Evolutionary conservation across 2,797 vertebrate species (phyloP).

Genomic region (Paramormyrops hopkinsi): DNA sequence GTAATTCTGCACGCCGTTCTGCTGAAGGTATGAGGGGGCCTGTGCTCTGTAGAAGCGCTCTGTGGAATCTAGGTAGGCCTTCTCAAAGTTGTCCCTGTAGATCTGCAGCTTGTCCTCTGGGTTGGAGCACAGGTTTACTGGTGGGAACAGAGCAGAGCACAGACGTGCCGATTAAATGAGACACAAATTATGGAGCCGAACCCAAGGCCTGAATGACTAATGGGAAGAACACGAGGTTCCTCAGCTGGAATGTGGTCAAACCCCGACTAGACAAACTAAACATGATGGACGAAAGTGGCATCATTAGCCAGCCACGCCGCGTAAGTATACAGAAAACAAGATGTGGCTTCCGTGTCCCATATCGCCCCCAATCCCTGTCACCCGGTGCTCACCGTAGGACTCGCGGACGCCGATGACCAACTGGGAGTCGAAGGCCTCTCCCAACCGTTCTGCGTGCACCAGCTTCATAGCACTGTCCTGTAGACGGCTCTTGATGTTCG

Average conservation of each 20-base stretch:
- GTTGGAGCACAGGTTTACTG: conserved; percentile 96
- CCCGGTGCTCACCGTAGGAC: conserved; percentile 74
- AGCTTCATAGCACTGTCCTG: conserved; percentile 97
- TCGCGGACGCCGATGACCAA: conserved; percentile 92
- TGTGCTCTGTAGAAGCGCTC: conserved; percentile 97
- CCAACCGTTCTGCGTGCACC: conserved; percentile 86
- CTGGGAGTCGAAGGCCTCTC: conserved; percentile 93
- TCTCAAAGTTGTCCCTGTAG: conserved; percentile 98
- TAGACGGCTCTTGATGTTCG: conserved; percentile 91
- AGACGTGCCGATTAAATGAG: background rate
- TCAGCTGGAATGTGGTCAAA: background rate
- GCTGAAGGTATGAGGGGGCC: conserved; percentile 89
- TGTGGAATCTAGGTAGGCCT: conserved; percentile 92
- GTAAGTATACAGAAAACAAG: background rate
- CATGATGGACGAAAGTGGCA: background rate
- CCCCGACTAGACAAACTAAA: background rate
- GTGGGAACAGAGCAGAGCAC: conserved; percentile 28
- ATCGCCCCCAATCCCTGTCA: background rate
- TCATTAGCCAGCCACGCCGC: conserved; percentile 31
- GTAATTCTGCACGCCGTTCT: conserved; percentile 96
- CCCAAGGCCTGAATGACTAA: no score
- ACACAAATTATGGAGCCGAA: background rate
- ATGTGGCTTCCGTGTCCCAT: background rate
- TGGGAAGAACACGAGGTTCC: background rate
- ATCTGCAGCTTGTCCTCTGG: conserved; percentile 95